These are phyloP conservation scores for Amiota mariae DNA, from an alignment of 2,888 invertebrate species.

Conservation along the genomic window DNA sequence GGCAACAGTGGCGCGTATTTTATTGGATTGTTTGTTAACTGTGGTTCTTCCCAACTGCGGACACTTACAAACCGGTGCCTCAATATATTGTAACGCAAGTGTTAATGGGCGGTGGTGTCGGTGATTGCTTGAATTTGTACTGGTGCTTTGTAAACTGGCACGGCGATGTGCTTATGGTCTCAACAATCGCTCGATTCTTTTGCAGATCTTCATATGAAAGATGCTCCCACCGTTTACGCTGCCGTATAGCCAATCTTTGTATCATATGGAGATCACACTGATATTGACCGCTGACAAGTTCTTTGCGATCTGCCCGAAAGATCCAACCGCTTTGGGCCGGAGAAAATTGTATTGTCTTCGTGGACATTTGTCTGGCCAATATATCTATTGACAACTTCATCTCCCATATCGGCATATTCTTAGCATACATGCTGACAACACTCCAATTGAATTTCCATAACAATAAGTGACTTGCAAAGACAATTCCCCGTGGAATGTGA, in stretches of 20 bases:
- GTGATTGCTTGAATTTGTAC: background rate
- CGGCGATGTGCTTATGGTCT: conserved; percentile 80
- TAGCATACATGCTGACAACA: conserved; percentile 93
- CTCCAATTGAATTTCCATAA: conserved; percentile 94
- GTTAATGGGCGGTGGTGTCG: conserved; percentile 78
- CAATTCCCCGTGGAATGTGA: conserved; percentile 94
- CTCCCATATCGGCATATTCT: conserved; percentile 97
- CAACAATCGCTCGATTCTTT: conserved; percentile 96
- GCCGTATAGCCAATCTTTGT: conserved; percentile 92
- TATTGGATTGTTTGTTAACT: conserved; percentile 93
- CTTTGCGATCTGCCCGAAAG: conserved; percentile 92
- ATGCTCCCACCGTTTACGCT: conserved; percentile 95
- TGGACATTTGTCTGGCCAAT: conserved; percentile 97
- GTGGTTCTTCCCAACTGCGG: conserved; percentile 89
- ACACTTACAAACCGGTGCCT: conserved; percentile 83
- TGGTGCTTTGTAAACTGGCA: conserved; percentile 46
- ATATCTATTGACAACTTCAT: conserved; percentile 99
- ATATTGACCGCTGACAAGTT: conserved; percentile 92
- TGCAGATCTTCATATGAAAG: conserved; percentile 95
- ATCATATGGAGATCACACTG: conserved; percentile 94
- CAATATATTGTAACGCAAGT: conserved; percentile 92
- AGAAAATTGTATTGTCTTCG: conserved; percentile 94
- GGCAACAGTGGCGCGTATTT: conserved; percentile 96
- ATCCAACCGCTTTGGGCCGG: conserved; percentile 97
- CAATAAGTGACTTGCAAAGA: conserved; percentile 88